Percentiles rank a stretch among this genome's conserved stretches.
These are phyloP conservation scores for Pipra filicauda DNA, from an alignment of 2,113 vertebrate genomes.

Conservation along the genomic window DNA sequence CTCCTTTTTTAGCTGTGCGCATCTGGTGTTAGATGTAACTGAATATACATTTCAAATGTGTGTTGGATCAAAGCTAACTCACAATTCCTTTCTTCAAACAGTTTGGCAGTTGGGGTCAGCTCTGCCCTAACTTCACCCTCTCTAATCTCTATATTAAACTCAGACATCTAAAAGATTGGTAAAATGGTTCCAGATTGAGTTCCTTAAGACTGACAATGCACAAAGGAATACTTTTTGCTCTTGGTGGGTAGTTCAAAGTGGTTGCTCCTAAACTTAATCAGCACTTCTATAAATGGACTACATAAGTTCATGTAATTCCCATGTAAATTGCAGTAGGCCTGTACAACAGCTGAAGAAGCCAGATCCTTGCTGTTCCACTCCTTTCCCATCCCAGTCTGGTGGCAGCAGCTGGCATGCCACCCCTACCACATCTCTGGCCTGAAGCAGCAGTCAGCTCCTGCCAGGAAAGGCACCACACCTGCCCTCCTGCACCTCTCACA, in stretches of 20 bases:
- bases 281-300: not conserved
- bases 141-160: not conserved
- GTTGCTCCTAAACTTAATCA: not conserved
- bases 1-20: not conserved
- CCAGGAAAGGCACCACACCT: not conserved
- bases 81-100: not conserved
- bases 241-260: constrained; percentile 4
- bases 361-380: not conserved
- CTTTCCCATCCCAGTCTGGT: not conserved
- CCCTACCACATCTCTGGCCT: not conserved
- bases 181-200: constrained; percentile 42
- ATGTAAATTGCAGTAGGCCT: not conserved
- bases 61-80: constrained; percentile 32
- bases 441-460: not conserved
- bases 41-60: not conserved
- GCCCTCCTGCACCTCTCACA: not conserved
- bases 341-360: not conserved
- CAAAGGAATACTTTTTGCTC: not conserved
- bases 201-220: not conserved
- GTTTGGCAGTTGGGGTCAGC: not conserved
- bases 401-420: not conserved
- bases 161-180: not conserved
- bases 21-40: not conserved
- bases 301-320: not conserved
- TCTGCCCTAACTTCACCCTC: not conserved